phyloP scores from a whole-genome alignment of 2,113 vertebrate species.

The Gallinago media region DNA sequence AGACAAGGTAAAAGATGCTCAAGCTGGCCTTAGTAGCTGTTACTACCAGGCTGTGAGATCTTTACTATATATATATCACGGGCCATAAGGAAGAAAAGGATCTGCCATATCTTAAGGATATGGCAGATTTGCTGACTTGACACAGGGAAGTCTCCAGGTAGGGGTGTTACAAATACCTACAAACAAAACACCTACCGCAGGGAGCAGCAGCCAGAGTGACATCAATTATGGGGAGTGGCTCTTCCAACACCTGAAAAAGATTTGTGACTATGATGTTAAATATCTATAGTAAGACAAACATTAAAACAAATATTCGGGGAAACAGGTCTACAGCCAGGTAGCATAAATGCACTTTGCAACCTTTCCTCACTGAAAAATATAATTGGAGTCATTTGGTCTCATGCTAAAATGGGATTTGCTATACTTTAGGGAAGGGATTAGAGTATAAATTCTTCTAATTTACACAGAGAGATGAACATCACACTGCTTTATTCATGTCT shows the following conservation, averaged over 20 bases:
- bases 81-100: background rate
- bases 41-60: background rate
- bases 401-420: background rate
- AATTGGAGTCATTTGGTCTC: background rate
- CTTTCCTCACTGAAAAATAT: background rate
- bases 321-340: background rate
- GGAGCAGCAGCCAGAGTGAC: background rate
- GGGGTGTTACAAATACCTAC: background rate
- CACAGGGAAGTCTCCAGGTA: background rate
- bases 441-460: background rate
- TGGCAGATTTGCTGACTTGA: background rate
- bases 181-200: background rate
- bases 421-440: background rate
- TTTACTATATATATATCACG: background rate
- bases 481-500: background rate
- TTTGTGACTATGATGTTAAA: background rate
- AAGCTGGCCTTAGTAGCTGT: background rate
- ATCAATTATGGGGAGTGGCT: accelerated
- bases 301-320: background rate
- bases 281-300: background rate
- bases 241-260: background rate
- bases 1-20: background rate
- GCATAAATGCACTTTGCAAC: background rate
- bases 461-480: background rate
- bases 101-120: background rate